phyloP scores from a whole-genome alignment of 2,797 vertebrate species.

The Pseudocheirus occidentalis region DNA sequence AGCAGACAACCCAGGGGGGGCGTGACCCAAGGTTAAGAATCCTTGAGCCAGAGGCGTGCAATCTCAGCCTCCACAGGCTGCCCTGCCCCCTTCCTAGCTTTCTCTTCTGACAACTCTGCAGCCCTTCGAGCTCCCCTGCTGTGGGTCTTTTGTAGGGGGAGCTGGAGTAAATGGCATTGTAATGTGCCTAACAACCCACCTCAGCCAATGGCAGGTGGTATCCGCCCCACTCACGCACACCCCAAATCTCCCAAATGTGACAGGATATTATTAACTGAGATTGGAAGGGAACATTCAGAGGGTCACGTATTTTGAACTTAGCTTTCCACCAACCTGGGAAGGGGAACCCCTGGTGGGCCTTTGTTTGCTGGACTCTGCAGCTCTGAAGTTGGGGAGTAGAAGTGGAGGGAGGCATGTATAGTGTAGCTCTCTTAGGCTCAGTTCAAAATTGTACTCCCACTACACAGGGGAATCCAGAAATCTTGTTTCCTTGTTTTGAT shows the following conservation, averaged over 20 bases:
- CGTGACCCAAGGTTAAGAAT: not conserved
- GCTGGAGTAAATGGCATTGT: conserved; percentile 10
- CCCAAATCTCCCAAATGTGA: conserved; percentile 22
- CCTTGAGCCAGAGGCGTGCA: accelerated
- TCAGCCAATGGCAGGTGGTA: conserved; percentile 27
- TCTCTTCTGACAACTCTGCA: not conserved
- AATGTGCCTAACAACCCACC: not conserved
- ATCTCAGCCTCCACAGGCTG: not conserved
- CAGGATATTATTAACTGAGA: conserved; percentile 50
- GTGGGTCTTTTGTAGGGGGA: conserved; percentile 22
- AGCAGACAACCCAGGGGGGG: not conserved
- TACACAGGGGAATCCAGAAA: not conserved
- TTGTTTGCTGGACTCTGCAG: conserved; percentile 55
- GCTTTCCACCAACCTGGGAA: not conserved
- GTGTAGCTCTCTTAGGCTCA: not conserved
- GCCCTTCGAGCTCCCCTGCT: not conserved
- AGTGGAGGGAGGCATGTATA: not conserved
- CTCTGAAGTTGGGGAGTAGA: conserved; percentile 19
- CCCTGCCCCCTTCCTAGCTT: not conserved
- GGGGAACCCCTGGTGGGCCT: not conserved
- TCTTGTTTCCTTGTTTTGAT: not conserved
- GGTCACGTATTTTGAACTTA: not conserved
- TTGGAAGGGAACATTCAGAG: not conserved
- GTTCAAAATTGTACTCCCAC: not conserved
- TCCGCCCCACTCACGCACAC: not conserved